Conservation (phyloP, 2,888 invertebrate species). For the Dolichomitus sp. region DNA sequence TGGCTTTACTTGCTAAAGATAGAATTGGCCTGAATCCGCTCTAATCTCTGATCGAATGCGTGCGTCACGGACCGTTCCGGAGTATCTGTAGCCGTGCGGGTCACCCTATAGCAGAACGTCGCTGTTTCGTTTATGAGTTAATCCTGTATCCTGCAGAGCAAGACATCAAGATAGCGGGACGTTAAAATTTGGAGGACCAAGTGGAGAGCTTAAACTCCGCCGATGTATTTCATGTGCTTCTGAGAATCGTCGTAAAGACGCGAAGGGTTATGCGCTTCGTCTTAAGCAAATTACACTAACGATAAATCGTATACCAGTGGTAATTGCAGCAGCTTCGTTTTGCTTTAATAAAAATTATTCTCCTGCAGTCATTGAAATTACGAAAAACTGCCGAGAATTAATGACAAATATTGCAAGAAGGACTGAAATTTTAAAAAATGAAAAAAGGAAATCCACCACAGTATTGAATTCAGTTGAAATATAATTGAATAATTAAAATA, state of each 20-base stretch:
- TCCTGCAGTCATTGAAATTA: not conserved
- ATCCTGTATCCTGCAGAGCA: slow-evolving; percentile 69
- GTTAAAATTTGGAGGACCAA: slow-evolving; percentile 21
- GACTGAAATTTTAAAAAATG: not conserved
- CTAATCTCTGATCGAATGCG: slow-evolving; percentile 25
- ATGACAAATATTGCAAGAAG: not conserved
- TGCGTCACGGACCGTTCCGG: not conserved
- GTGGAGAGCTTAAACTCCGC: not conserved
- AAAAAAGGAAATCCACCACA: too few species aligned
- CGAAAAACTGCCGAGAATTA: not conserved
- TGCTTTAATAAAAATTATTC: not conserved
- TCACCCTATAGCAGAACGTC: not conserved
- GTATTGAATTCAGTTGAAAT: too few species aligned
- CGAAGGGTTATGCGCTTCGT: slow-evolving; percentile 1
- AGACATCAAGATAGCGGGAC: not conserved
- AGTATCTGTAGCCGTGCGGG: not conserved
- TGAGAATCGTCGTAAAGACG: slow-evolving; percentile 7
- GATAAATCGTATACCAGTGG: not conserved
- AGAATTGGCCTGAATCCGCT: not conserved
- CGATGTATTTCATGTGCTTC: not conserved
- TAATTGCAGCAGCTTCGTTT: not conserved
- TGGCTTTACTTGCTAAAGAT: not conserved
- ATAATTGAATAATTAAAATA: too few species aligned
- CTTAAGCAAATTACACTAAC: not conserved
- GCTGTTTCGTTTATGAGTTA: slow-evolving; percentile 69